Conservation (phyloP, 2,113 vertebrate genomes). For the Mormyrus iriodes region DNA sequence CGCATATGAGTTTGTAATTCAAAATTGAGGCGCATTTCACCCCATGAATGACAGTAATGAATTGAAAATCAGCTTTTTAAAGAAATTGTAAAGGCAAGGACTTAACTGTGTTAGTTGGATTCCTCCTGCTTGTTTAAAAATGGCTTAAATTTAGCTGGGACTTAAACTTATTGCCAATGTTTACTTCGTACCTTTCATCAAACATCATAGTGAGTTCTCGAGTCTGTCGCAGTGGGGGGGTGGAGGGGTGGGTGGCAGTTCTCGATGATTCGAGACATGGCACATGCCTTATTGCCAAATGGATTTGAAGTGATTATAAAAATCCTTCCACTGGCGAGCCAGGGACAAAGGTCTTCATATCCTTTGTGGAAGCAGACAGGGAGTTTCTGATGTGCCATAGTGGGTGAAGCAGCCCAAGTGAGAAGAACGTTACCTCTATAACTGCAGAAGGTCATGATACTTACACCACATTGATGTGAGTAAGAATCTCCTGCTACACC, state of each 20-base stretch:
- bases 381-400: neutral
- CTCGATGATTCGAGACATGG: neutral
- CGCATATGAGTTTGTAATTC: neutral
- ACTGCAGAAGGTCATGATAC: neutral
- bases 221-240: neutral
- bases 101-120: neutral
- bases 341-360: neutral
- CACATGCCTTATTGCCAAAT: constrained; percentile 7
- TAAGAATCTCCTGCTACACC: too few species aligned
- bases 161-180: neutral
- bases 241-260: neutral
- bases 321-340: neutral
- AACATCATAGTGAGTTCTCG: neutral
- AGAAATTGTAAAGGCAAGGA: neutral
- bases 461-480: neutral
- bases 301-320: neutral
- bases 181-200: neutral
- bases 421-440: neutral
- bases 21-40: neutral
- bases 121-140: neutral
- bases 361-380: neutral
- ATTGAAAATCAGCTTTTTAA: neutral
- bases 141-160: neutral
- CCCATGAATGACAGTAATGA: neutral
- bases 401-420: neutral